Base-by-base conservation (phyloP, 2,797 vertebrate species). In the Apodemus agrarius region DNA sequence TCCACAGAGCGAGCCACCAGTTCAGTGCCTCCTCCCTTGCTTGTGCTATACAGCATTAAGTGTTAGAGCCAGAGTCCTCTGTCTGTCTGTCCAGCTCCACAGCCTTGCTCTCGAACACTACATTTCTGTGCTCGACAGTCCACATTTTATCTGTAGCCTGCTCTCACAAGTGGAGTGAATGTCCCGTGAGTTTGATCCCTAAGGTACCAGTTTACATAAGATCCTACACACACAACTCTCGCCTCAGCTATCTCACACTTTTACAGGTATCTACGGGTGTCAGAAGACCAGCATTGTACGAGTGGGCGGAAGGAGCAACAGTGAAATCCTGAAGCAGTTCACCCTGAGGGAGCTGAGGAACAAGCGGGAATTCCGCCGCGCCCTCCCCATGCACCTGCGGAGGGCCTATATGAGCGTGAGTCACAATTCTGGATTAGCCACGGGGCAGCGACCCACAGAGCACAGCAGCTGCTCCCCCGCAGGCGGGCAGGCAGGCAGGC, bases 221-320 rank as follows among this genome's bases (percentile, higher is more conserved):
- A 79, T 88, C 72, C 65, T 59, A 78, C 17, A 72, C 26, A 69
- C 26, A 46, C 17, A 83, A 10, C 75, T 40, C 43, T 86, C 69
- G n/a, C 49, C 75, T 6, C 31, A 87, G 85, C 0, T 65, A 14
- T 74, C 90, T 80, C 12, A 29, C 26, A 94, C 96, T 95, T 95
- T 93, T 78, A 22, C 80, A 99, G 99, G 99, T 94, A 99, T 99
- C 97, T 97, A 98, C 69, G 98, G 43, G 17, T 99, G 99, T 97
- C 98, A 99, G 57, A 49, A 80, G 16, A 22, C 75, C 0, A 99
- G 99, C 78, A 99, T 99, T 1, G 99, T 99, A 61, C 98, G 99
- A 94, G 99, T 99, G 1, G 99, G 99, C 26, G 99, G 99, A 76
- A 99, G 99, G 90, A 99, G 99, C 98, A 99, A 92, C 98, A 99